Base-by-base conservation (phyloP, 2,888 invertebrate species). In the Dynastes grantii region DNA sequence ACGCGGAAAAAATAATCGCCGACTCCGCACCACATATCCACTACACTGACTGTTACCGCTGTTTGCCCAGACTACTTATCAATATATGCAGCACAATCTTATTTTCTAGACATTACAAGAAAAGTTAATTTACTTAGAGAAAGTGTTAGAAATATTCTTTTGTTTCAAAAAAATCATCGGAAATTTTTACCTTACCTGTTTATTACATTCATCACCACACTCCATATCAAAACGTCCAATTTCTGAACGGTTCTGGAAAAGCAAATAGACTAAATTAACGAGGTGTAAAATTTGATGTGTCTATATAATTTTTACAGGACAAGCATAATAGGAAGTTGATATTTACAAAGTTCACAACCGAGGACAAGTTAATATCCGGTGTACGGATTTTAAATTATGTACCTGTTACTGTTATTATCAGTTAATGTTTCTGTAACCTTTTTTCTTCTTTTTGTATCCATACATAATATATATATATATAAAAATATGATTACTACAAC, bases 201-300 rank as follows among this genome's bases (percentile, higher is more conserved):
- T 92, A 87, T 92, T 93, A 89, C 95, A 95, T 80, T 92, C 92
- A 55, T 91, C 91, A 51, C 93, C 94, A 85, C 94, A 95, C 82
- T 92, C 93, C 75, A 93, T 92, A 85, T 94, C 94, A 83, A 92
- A 92, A 85, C 92, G 92, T n/a, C 90, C 91, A 83, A 92, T 92
- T 82, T 93, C 93, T 81, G 94, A 94, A 83, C 92, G 92, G 87
- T 94, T 94, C 94, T 94, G 92, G 80, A 63, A 63, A 4, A 61
- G 63, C 32, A 63, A 63, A 29, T n/a, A 63, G 11, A 63, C 27
- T 13, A 63, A 63, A 63, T 63, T 63, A 63, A 63, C 63, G 63
- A 63, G 27, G 11, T 63, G 63, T 63, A 13, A 63, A 63, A 63
- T 63, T 13, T 22, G 63, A 32, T 29, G 16, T n/a, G 2, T 9